Evolutionary conservation across 23 tunicate species (phyloP).

Genomic region (Corella eumyota): DNA sequence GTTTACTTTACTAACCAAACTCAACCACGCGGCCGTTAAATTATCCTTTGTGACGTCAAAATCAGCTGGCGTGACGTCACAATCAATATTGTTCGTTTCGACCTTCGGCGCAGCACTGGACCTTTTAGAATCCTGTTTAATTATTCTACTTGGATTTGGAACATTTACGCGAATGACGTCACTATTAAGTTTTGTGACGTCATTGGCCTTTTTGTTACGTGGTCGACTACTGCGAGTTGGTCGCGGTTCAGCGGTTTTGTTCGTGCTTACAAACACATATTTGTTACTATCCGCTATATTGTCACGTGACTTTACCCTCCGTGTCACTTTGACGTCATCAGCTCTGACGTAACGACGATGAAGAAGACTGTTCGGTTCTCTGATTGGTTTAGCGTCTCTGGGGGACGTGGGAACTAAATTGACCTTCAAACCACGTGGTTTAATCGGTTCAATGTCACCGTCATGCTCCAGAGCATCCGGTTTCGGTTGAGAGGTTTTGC

Average conservation of each 20-base stretch:
- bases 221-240: no score
- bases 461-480: background rate
- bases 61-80: background rate
- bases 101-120: no score
- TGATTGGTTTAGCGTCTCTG: constrained; percentile 14
- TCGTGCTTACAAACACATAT: constrained; percentile 32
- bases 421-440: background rate
- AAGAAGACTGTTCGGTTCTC: constrained; percentile 4
- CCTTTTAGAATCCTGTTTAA: no score
- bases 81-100: no score
- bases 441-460: constrained; percentile 5
- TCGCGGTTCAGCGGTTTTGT: constrained; percentile 35
- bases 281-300: no score
- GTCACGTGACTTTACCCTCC: no score
- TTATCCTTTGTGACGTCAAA: constrained; percentile 51
- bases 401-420: constrained; percentile 22
- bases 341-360: constrained; percentile 9
- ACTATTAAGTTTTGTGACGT: no score
- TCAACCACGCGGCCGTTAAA: constrained; percentile 46
- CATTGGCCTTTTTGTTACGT: no score
- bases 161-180: no score
- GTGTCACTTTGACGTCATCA: no score
- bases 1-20: constrained; percentile 17
- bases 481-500: background rate
- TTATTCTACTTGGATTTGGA: no score